Conservation (phyloP, 2,797 vertebrate species). For the Silurus aristotelis region DNA sequence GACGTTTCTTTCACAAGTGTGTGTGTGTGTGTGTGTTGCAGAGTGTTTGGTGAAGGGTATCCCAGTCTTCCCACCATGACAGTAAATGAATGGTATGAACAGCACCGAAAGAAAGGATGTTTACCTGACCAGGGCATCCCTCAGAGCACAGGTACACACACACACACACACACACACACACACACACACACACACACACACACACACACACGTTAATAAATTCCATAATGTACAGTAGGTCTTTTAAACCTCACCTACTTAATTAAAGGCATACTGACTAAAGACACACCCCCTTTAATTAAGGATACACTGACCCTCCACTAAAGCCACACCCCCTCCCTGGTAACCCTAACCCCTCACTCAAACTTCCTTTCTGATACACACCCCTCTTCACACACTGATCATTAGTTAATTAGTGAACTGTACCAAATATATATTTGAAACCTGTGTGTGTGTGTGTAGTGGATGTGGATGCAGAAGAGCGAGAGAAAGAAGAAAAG, state of each 20-base stretch:
- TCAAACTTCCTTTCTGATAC: neutral
- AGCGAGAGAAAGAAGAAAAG: constrained; percentile 75
- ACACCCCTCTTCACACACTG: neutral
- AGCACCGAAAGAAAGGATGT: constrained; percentile 74
- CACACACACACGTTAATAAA: neutral
- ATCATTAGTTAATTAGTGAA: neutral
- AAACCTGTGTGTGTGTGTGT: neutral
- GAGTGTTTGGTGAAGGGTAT: constrained; percentile 92
- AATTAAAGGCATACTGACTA: too few relatives aligned
- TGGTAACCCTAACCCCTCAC: too few relatives aligned
- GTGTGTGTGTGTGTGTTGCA: constrained; percentile 60
- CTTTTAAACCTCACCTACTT: neutral
- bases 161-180: neutral
- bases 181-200: neutral
- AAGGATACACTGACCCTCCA: neutral
- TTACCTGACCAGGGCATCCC: constrained; percentile 68
- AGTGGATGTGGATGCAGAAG: constrained; percentile 64
- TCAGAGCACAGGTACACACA: constrained; percentile 47
- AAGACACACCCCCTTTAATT: neutral
- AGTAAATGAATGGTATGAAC: constrained; percentile 93
- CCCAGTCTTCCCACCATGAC: constrained; percentile 91
- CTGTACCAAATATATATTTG: neutral
- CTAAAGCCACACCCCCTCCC: neutral
- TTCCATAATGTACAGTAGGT: neutral
- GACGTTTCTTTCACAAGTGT: neutral